A percentile compares a stretch with the other conserved stretches of the same genome.
Evolutionary conservation across 2,113 vertebrate species (phyloP).

Genomic region (Candoia aspera): DNA sequence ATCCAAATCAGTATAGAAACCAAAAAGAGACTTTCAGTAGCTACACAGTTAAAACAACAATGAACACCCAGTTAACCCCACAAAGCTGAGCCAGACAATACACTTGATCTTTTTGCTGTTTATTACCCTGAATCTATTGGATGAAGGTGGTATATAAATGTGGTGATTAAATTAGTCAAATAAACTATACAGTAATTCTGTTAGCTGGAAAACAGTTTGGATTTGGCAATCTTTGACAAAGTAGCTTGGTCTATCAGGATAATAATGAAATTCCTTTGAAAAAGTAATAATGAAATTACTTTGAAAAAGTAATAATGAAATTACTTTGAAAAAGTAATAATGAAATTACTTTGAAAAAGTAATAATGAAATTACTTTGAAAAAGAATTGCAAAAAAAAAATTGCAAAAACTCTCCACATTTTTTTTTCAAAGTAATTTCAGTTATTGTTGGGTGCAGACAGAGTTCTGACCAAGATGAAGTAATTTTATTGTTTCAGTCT

Average conservation of each 20-base stretch:
- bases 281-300: too few relatives aligned
- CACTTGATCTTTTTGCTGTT: neutral
- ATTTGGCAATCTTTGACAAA: neutral
- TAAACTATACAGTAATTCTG: neutral
- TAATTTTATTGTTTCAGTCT: neutral
- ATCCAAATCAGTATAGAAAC: neutral
- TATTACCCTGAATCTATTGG: neutral
- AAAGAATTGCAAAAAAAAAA: too few relatives aligned
- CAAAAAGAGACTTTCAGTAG: neutral
- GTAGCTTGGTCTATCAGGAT: neutral
- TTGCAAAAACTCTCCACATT: neutral
- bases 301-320: too few relatives aligned
- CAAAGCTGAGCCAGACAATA: neutral
- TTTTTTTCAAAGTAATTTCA: neutral
- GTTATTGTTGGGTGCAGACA: neutral
- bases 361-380: too few relatives aligned
- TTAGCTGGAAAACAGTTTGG: neutral
- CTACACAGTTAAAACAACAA: neutral
- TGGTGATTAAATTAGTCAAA: neutral
- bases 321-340: neutral
- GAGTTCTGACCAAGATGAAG: neutral
- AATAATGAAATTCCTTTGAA: neutral
- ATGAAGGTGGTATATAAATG: neutral
- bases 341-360: too few relatives aligned
- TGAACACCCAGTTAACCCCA: neutral